Evolutionary conservation across 1,140 invertebrate genomes (phyloP).

Genomic region (Solenopsis fugax): DNA sequence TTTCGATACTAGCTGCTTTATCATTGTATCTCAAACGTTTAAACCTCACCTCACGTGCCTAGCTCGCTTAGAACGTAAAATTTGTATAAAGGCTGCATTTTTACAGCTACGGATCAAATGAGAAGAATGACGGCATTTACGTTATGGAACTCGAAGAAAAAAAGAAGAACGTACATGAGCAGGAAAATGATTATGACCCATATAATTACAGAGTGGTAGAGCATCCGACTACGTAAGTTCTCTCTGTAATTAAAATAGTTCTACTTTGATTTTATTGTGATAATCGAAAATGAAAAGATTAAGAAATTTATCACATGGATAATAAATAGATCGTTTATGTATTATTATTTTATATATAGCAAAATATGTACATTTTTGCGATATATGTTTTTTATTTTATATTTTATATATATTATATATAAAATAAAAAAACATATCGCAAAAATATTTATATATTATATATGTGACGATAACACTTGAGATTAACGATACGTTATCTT

Average conservation of each 20-base stretch:
- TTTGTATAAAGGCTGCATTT: neutral
- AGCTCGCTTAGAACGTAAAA: neutral
- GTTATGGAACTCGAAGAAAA: constrained; percentile 86
- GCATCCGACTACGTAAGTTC: constrained; percentile 91
- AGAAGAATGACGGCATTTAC: constrained; percentile 75
- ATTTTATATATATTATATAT: too few species aligned
- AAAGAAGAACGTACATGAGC: constrained; percentile 81
- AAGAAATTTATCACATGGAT: neutral
- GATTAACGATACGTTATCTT: neutral
- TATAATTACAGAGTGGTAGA: constrained; percentile 89
- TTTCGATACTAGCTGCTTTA: neutral
- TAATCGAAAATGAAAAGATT: neutral
- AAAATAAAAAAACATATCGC: too few species aligned
- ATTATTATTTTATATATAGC: neutral
- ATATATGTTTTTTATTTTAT: too few species aligned
- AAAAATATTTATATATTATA: too few species aligned
- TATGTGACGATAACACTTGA: neutral
- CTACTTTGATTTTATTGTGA: neutral
- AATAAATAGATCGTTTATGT: neutral
- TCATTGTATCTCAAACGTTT: neutral
- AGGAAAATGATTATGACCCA: constrained; percentile 88
- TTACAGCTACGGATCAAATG: constrained; percentile 76
- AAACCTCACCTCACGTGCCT: neutral
- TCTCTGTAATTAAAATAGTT: neutral
- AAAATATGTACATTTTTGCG: too few species aligned